Evolutionary conservation across 2,797 vertebrate genomes (phyloP).

Genomic region (Poeciliopsis infans): DNA sequence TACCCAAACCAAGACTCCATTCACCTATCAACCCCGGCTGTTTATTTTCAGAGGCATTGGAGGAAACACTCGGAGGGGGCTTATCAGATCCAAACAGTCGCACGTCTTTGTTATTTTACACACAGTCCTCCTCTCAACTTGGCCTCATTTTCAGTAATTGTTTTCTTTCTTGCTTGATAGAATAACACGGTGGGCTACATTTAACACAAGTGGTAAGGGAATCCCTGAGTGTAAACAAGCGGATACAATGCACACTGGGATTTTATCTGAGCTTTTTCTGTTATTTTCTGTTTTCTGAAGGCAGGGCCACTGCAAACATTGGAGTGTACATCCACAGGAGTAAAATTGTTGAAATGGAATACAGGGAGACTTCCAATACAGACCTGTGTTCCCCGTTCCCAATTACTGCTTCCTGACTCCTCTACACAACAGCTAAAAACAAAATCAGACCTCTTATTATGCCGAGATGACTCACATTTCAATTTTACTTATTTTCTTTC

Average conservation of each 20-base stretch:
- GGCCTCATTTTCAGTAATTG: slow-evolving; percentile 79
- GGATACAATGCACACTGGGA: slow-evolving; percentile 80
- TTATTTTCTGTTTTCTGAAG: slow-evolving; percentile 71
- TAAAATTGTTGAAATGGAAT: slow-evolving; percentile 59
- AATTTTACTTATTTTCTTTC: not conserved
- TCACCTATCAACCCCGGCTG: slow-evolving; percentile 74
- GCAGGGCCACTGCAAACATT: slow-evolving; percentile 58
- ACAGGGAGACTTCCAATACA: slow-evolving; percentile 19
- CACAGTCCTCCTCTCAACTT: slow-evolving; percentile 75
- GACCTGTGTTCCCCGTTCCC: slow-evolving; percentile 13
- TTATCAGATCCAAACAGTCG: slow-evolving; percentile 82
- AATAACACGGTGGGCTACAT: slow-evolving; percentile 78
- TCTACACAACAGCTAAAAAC: slow-evolving; percentile 29
- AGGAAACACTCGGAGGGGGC: slow-evolving; percentile 76
- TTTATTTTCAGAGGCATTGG: slow-evolving; percentile 84
- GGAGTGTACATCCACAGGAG: slow-evolving; percentile 31
- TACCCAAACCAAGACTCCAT: slow-evolving; percentile 78
- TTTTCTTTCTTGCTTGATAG: slow-evolving; percentile 77
- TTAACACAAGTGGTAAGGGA: slow-evolving; percentile 78
- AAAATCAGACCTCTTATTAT: slow-evolving; percentile 6
- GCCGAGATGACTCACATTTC: not conserved
- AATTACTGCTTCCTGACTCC: slow-evolving; percentile 14
- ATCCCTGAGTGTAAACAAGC: slow-evolving; percentile 76
- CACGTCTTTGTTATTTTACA: slow-evolving; percentile 80
- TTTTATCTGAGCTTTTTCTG: slow-evolving; percentile 74